phyloP scores from a whole-genome alignment of 2,888 invertebrate genomes.

The Listrodromus nycthemerus region DNA sequence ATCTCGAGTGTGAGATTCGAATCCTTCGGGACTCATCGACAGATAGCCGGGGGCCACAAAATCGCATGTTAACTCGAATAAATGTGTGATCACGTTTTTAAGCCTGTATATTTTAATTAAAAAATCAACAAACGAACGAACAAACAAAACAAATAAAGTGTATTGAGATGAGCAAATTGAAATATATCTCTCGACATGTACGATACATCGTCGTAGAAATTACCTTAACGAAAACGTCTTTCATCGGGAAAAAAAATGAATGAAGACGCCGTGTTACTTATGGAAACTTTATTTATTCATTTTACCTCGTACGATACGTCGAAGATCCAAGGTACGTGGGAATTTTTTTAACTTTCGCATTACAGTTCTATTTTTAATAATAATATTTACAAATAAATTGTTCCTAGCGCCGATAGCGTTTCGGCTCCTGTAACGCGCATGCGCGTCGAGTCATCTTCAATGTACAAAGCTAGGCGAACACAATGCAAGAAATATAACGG shows the following conservation, averaged over 20 bases:
- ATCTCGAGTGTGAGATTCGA: slow-evolving; percentile 50
- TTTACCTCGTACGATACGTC: slow-evolving; percentile 32
- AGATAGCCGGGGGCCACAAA: slow-evolving; percentile 50
- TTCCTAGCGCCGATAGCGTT: background rate
- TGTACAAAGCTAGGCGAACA: slow-evolving; percentile 17
- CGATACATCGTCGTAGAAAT: background rate
- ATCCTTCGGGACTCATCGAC: slow-evolving; percentile 39
- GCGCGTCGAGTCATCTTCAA: background rate
- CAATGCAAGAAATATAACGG: slow-evolving; percentile 6
- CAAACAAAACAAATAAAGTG: slow-evolving; percentile 52
- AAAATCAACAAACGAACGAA: slow-evolving; percentile 74
- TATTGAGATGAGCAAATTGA: slow-evolving; percentile 41
- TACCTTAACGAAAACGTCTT: background rate
- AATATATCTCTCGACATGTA: slow-evolving; percentile 9
- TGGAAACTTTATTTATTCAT: slow-evolving; percentile 59
- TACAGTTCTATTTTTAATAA: slow-evolving; percentile 28
- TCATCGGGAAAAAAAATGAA: background rate
- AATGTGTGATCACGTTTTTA: slow-evolving; percentile 81
- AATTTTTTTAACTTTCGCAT: slow-evolving; percentile 36
- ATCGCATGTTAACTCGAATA: slow-evolving; percentile 73
- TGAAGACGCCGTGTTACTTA: slow-evolving; percentile 22
- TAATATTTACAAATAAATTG: slow-evolving; percentile 50
- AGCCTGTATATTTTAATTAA: slow-evolving; percentile 83
- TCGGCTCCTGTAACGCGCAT: background rate
- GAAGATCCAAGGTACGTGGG: slow-evolving; percentile 28